Base-by-base conservation (phyloP, 2,888 invertebrate species). In the Muschampia plurimacula region DNA sequence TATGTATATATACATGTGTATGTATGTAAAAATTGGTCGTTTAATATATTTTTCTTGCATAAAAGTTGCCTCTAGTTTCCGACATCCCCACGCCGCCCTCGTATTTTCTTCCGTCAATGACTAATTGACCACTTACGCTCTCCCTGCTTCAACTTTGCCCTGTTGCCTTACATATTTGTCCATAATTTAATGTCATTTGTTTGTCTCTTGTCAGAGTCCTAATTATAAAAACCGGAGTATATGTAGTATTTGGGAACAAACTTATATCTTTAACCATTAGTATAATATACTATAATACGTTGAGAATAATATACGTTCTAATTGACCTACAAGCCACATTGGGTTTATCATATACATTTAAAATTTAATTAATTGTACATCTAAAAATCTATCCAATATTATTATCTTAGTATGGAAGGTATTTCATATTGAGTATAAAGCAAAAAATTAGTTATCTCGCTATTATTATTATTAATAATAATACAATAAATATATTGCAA, bases 281-380 rank as follows among this genome's bases (percentile, higher is more conserved):
- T 72, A 73, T 73, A 44, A 8, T 8, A 44, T 44, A 74, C 67
- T 74, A 66, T 68, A 72, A 71, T 52, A 52, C n/a, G 52, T 69
- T 39, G 68, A 72, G 52, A 55, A 65, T 66, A 67, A 71, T 72
- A 73, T 55, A 68, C 59, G 73, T 75, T 82, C 87, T 92, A 93
- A 93, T 93, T 93, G 93, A 93, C 93, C 89, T 89, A 89, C 76
- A 91, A 91, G 89, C 87, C 90, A 89, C 90, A 84, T 88, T 75
- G 86, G 88, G 84, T 86, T 76, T 78, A 78, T 73, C 59, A 64
- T 62, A 71, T 57, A 71, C 66, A 63, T 70, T 66, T 15, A 57
- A 55, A 65, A 67, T 72, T 67, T 36, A 63, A 74, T 55, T 55
- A 55, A 22, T 72, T 74, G 68, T 70, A 74, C 72, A 74, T 15